phyloP scores from a whole-genome alignment of 2,797 vertebrate genomes.

The Hybognathus amarus region DNA sequence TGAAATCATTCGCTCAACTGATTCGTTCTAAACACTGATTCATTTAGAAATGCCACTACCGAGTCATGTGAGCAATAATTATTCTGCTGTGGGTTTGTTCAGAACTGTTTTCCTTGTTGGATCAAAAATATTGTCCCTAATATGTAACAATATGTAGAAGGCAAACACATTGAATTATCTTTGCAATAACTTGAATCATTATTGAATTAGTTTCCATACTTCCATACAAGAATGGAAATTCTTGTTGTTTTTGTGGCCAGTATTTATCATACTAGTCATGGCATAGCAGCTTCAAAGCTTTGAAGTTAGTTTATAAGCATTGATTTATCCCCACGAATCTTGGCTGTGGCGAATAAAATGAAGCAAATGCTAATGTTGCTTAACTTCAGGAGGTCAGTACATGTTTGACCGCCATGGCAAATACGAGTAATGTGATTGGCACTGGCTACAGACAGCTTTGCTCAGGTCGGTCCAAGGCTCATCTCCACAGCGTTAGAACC shows the following conservation, averaged over 20 bases:
- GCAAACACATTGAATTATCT: not conserved
- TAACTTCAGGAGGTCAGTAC: not conserved
- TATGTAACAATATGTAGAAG: not conserved
- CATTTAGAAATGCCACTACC: not conserved
- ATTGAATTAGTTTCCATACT: too few relatives aligned
- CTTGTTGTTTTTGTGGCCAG: not conserved
- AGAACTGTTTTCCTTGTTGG: too few relatives aligned
- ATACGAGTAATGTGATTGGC: conserved; percentile 17
- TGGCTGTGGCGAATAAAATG: not conserved
- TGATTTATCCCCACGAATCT: not conserved
- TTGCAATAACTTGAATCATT: not conserved
- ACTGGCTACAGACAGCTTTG: conserved; percentile 5
- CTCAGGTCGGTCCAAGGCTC: not conserved
- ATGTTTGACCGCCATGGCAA: not conserved
- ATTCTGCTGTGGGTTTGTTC: not conserved
- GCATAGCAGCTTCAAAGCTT: not conserved
- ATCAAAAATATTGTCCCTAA: not conserved
- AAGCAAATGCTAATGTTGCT: conserved; percentile 13
- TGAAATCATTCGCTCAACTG: not conserved
- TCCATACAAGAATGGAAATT: not conserved
- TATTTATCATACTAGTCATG: not conserved
- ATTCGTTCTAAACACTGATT: not conserved
- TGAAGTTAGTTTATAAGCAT: not conserved
- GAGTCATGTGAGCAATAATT: not conserved
- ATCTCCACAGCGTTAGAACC: conserved; percentile 53